phyloP scores from a whole-genome alignment of 2,888 invertebrate species.

The Eledona agricola region DNA sequence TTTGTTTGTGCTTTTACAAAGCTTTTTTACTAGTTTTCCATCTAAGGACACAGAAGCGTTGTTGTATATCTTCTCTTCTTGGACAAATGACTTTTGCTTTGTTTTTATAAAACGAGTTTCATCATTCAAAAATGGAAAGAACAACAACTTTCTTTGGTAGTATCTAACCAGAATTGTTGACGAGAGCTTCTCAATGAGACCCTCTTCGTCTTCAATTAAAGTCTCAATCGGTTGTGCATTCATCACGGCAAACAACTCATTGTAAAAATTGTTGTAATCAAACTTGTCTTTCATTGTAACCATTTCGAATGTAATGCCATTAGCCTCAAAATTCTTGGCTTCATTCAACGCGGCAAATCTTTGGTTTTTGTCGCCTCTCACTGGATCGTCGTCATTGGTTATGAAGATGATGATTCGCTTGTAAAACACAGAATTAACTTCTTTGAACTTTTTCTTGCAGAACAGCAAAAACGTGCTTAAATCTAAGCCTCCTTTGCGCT shows the following conservation, averaged over 20 bases:
- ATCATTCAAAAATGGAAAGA: slow-evolving; percentile 49
- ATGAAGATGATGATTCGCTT: slow-evolving; percentile 49
- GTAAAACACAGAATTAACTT: slow-evolving; percentile 45
- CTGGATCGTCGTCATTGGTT: slow-evolving; percentile 53
- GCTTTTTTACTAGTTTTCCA: slow-evolving; percentile 43
- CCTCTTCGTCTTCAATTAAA: slow-evolving; percentile 48
- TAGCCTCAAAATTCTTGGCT: slow-evolving; percentile 49
- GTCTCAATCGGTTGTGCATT: slow-evolving; percentile 36
- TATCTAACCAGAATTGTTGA: slow-evolving; percentile 40
- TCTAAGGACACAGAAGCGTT: slow-evolving; percentile 39
- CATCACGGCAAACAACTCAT: slow-evolving; percentile 50
- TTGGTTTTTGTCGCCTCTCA: slow-evolving; percentile 43
- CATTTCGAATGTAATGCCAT: slow-evolving; percentile 47
- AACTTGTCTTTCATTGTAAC: slow-evolving; percentile 47
- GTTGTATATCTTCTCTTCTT: slow-evolving; percentile 38
- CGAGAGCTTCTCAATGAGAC: slow-evolving; percentile 46
- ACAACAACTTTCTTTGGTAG: slow-evolving; percentile 40
- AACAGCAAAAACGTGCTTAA: slow-evolving; percentile 48
- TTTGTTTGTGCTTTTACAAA: slow-evolving; percentile 13
- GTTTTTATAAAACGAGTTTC: slow-evolving; percentile 41
- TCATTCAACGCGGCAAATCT: slow-evolving; percentile 53
- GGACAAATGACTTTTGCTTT: slow-evolving; percentile 41
- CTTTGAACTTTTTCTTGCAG: slow-evolving; percentile 51
- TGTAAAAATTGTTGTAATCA: slow-evolving; percentile 50
- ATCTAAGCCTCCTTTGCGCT: slow-evolving; percentile 47